These are phyloP conservation scores for roundworm (Caenorhabditis elegans) DNA, from an alignment of 1,140 invertebrate species.

Conservation along the genomic window DNA sequence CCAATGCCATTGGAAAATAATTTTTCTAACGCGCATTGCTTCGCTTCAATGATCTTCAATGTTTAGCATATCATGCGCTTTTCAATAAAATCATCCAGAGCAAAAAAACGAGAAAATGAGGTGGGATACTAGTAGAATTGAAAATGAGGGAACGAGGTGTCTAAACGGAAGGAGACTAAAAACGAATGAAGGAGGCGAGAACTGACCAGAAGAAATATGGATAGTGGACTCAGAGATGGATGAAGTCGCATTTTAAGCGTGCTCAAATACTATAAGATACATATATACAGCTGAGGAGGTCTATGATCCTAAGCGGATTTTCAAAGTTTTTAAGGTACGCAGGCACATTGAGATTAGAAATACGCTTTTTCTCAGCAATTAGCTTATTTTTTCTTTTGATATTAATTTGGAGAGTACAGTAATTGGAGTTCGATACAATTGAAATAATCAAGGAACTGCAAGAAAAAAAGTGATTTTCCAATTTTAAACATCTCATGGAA, in stretches of 20 bases:
- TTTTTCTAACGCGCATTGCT: background rate
- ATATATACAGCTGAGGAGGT: too few relatives aligned
- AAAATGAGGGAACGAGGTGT: background rate
- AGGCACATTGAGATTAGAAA: too few relatives aligned
- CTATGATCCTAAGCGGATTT: too few relatives aligned
- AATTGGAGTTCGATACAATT: too few relatives aligned
- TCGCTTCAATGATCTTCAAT: background rate
- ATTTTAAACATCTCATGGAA: too few relatives aligned
- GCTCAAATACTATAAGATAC: too few relatives aligned
- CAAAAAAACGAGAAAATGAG: background rate
- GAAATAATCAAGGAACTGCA: too few relatives aligned
- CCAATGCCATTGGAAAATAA: conserved; percentile 1
- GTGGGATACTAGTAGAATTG: conserved; percentile 25
- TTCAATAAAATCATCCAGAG: conserved; percentile 9
- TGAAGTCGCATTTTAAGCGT: background rate
- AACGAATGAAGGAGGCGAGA: background rate
- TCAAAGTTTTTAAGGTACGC: too few relatives aligned
- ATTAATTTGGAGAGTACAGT: too few relatives aligned
- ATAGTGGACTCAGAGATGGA: background rate
- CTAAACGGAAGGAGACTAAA: background rate
- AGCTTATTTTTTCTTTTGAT: too few relatives aligned
- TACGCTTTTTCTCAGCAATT: too few relatives aligned
- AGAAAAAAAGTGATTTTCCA: too few relatives aligned
- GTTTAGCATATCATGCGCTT: conserved; percentile 18
- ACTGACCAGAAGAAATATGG: background rate